Evolutionary conservation across 2,888 invertebrate genomes (phyloP).

Genomic region (Pseudococcus longispinus): DNA sequence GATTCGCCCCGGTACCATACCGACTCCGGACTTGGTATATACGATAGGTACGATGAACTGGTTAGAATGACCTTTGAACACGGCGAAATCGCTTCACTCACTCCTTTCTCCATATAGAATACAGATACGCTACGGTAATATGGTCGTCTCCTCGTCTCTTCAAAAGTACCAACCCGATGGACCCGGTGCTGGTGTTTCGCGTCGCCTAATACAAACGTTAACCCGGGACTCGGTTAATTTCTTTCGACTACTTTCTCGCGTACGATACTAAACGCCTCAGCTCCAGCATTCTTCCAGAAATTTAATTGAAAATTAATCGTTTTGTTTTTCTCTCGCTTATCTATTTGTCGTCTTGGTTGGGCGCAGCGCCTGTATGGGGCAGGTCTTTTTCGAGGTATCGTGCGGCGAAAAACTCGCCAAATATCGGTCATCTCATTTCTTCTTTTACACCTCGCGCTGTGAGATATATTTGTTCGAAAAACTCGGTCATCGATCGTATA

Average conservation of each 20-base stretch:
- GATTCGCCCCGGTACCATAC: neutral
- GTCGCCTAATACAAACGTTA: neutral
- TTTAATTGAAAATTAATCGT: slow-evolving; percentile 6
- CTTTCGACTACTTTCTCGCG: neutral
- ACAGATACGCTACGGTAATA: neutral
- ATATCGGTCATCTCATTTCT: neutral
- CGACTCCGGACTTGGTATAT: neutral
- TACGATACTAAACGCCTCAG: neutral
- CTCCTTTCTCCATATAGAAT: neutral
- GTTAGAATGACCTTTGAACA: slow-evolving; percentile 5
- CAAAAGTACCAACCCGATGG: no score
- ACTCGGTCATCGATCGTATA: neutral
- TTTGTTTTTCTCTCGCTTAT: neutral
- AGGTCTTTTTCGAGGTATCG: neutral
- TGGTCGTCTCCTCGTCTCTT: no score
- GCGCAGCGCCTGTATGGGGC: neutral
- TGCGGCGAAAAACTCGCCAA: neutral
- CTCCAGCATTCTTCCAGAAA: neutral
- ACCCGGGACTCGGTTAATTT: neutral
- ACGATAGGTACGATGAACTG: neutral
- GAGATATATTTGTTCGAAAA: neutral
- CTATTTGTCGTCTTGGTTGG: neutral
- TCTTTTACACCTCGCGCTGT: neutral
- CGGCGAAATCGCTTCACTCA: neutral
- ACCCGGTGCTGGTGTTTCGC: neutral